Evolutionary conservation across 1,140 invertebrate species (phyloP).

Genomic region (Psix sp.): DNA sequence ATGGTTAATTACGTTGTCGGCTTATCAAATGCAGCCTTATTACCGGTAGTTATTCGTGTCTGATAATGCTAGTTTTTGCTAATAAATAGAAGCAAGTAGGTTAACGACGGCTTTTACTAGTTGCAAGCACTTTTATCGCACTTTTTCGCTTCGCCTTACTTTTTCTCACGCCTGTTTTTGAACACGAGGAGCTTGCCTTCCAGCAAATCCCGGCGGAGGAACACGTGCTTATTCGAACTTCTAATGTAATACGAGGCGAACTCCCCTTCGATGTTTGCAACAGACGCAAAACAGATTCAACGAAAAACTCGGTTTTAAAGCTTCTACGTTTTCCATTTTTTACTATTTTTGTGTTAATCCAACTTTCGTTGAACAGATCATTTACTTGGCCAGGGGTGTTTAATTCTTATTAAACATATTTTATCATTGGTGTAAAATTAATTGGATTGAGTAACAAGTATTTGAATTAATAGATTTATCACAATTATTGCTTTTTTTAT

Average conservation of each 20-base stretch:
- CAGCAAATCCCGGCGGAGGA: constrained; percentile 13
- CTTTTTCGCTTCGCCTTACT: constrained; percentile 39
- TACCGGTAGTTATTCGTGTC: constrained; percentile 10
- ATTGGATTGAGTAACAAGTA: no score
- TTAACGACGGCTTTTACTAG: constrained; percentile 44
- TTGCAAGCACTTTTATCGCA: constrained; percentile 39
- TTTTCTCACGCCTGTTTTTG: constrained; percentile 25
- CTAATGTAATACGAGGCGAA: constrained; percentile 24
- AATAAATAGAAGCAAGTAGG: constrained; percentile 50
- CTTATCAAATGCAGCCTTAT: constrained; percentile 24
- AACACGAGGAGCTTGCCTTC: constrained; percentile 19
- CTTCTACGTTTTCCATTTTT: neutral
- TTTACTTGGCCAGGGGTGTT: no score
- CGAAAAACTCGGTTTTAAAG: constrained; percentile 3
- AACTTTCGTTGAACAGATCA: neutral
- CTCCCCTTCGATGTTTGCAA: constrained; percentile 12
- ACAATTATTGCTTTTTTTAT: no score
- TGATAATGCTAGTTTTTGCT: constrained; percentile 32
- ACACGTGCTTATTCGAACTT: constrained; percentile 24
- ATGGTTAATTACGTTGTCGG: constrained; percentile 26
- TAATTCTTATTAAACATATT: no score
- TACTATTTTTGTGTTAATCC: neutral
- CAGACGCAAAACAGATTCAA: constrained; percentile 19
- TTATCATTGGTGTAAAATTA: no score
- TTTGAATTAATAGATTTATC: no score